Evolutionary conservation across 92 coral and sea anemone species (phyloP), one percentile per base, ranked within the genome.

Genomic region (Plumapathes pennacea): DNA sequence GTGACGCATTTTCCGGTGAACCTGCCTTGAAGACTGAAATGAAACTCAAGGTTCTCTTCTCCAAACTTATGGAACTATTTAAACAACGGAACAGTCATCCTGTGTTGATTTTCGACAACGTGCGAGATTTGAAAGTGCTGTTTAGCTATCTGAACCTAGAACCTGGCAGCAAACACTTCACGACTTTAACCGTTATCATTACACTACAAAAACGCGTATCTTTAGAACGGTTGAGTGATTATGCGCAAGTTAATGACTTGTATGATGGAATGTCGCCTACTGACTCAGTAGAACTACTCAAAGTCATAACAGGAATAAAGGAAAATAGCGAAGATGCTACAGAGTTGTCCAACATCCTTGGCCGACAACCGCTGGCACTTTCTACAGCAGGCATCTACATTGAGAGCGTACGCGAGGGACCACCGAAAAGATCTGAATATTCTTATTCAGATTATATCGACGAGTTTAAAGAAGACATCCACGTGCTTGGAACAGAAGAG

Each of bases 21-120:
- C 79, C 74, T 43, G 64, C 40, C 15, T 50, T 82, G 25, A 59
- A 49, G 25, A 63, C 60, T 13, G 82, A 66, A 29, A 65, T 61
- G 27, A 74, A 50, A 44, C 54, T 81, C 5, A 74, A 59, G 20
- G 42, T 65, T 20, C 36, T 66, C 38, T 73, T 74, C 46, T 31
- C 70, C 2, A 66, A 81, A 62, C 86, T 87, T 14, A 56, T 57
- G 30, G 86, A 71, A n/a, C 71, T 84, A 54, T 46, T 82, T 1
- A 57, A 60, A 50, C 55, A 45, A 17, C 85, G 86, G 14, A 77
- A 80, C 17, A 85, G 83, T 36, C 78, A 62, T 2, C 95, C 95
- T 5, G 85, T 82, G 2, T 51, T 87, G 45, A 77, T 87, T 57
- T 87, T 87, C 52, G 95, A 87, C 72, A 82, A 77, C 46, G 95